A percentile compares a stretch with the other conserved stretches of the same genome.
phyloP scores from a whole-genome alignment of 2,888 invertebrate species.

The Drosophila lutescens region DNA sequence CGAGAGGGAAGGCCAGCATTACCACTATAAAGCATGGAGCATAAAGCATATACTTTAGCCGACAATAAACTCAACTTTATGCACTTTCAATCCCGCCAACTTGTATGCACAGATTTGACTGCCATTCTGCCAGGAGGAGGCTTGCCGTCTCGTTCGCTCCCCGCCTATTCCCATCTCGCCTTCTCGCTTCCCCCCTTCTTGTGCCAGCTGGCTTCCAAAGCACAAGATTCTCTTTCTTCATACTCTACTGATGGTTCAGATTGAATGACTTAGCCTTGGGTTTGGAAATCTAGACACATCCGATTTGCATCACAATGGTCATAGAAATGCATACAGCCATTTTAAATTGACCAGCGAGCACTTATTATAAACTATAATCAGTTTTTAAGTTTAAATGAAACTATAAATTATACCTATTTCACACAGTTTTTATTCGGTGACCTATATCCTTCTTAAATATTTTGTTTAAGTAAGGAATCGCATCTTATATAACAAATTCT shows the following conservation, averaged over 20 bases:
- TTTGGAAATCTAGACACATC: not conserved
- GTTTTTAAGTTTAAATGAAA: too few relatives aligned
- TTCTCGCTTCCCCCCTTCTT: constrained; percentile 4
- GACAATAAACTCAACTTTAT: constrained; percentile 81
- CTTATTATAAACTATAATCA: too few relatives aligned
- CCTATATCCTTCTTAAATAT: too few relatives aligned
- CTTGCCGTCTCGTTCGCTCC: not conserved
- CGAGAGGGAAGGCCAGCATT: constrained; percentile 53
- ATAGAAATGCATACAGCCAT: not conserved
- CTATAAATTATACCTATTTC: too few relatives aligned
- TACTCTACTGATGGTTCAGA: not conserved
- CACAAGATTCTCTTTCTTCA: constrained; percentile 11
- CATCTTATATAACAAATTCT: too few relatives aligned
- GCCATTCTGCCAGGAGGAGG: constrained; percentile 40
- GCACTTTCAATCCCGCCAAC: constrained; percentile 81
- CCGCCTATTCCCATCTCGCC: not conserved
- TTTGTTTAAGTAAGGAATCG: too few relatives aligned
- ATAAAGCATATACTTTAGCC: constrained; percentile 77
- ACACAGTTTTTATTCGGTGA: too few relatives aligned
- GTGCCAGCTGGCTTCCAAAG: not conserved
- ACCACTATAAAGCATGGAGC: constrained; percentile 60
- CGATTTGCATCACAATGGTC: too few relatives aligned
- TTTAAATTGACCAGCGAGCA: too few relatives aligned
- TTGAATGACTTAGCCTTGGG: too few relatives aligned
- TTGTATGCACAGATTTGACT: constrained; percentile 81